Base-by-base conservation (phyloP, 2,888 invertebrate species). In the Isotomurus palustris region DNA sequence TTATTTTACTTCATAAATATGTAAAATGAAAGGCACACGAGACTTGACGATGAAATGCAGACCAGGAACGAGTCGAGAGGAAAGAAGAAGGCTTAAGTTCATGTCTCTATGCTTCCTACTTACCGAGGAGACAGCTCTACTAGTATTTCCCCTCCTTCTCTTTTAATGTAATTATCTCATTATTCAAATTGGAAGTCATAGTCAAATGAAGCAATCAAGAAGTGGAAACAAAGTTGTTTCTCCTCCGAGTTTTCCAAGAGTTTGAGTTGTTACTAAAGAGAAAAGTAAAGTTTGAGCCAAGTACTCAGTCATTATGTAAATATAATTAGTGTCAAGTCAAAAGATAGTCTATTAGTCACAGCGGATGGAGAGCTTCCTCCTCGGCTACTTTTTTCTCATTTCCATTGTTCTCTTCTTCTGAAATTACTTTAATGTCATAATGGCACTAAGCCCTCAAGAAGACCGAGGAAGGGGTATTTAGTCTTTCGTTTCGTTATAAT, bases 131-230 rank as follows among this genome's bases (percentile, higher is more conserved):
- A 24, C 24, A 21, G 22, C 40, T 50, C 50, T 4, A 3, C 19
- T 17, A 29, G 21, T 14, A 29, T 49, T 22, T 47, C 27, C 21
- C 17, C 22, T 24, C 43, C 43, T 43, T 19, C 24, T 3, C 17
- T 50, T 36, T 50, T 50, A 50, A 50, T 50, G 38, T 56, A 67
- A 67, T 67, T 67, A 60, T 60, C 62, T 60, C 59, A 64, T 67
- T 67, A 67, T 67, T 63, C 56, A 67, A 63, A 67, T 67, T 64
- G 55, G 32, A 56, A 41, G 35, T 60, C 60, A 57, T 57, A 61
- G 47, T 38, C 2, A 22, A 45, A 36, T 17, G 25, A 36, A 14
- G 21, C 5, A 24, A 22, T 25, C 24, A 50, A 22, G 36, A n/a
- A 38, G 14, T 38, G 40, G 48, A 29, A 14, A 49, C 36, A 24